phyloP scores from a whole-genome alignment of 35 echinoderm and acorn worm species.

The Ophioderma brevispina region DNA sequence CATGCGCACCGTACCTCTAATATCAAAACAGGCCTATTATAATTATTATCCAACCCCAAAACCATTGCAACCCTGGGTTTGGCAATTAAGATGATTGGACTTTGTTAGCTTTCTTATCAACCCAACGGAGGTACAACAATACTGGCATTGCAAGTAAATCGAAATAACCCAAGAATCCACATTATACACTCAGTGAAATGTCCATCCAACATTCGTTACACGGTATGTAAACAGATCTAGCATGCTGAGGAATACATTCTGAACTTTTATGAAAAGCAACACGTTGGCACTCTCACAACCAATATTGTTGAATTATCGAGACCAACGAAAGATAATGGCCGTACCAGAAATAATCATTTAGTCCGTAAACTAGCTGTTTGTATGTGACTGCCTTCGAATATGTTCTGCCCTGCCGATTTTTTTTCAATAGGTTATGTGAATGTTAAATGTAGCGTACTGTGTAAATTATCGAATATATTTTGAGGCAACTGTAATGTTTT shows the following conservation, averaged over 20 bases:
- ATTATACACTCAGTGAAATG: not conserved
- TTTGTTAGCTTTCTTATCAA: not conserved
- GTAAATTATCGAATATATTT: not conserved
- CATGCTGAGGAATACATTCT: not conserved
- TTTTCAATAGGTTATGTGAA: not conserved
- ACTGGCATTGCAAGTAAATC: not conserved
- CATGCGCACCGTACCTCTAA: too few relatives aligned
- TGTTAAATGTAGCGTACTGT: not conserved
- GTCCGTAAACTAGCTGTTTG: not conserved
- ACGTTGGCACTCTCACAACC: not conserved
- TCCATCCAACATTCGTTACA: not conserved
- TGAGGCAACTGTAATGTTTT: not conserved
- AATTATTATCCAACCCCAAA: too few relatives aligned
- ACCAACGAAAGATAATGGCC: not conserved
- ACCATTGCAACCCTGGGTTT: too few relatives aligned
- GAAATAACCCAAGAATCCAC: not conserved
- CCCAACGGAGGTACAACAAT: not conserved
- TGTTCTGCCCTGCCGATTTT: not conserved
- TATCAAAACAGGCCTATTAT: too few relatives aligned
- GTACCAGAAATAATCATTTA: not conserved
- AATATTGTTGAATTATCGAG: not conserved
- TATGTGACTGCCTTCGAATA: not conserved
- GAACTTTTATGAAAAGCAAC: not conserved
- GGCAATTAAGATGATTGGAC: not conserved
- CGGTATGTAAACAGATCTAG: not conserved